Conservation (phyloP, 2,888 invertebrate genomes). For the Scaptodrosophila latifasciaeformis region DNA sequence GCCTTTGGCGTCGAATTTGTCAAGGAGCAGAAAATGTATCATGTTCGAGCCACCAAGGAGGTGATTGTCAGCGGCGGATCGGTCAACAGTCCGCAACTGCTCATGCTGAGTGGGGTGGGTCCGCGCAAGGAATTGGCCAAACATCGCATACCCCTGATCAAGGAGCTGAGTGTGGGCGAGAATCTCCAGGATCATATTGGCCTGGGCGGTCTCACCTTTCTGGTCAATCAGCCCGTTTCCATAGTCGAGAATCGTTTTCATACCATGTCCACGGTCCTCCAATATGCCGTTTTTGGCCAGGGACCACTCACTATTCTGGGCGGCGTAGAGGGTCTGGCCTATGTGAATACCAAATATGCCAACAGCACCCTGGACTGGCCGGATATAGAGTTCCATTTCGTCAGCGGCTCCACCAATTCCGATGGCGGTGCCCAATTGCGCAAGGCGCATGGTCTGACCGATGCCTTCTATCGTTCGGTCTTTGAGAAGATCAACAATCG, state of each 20-base stretch:
- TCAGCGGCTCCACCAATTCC: constrained; percentile 90
- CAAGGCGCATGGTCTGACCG: constrained; percentile 86
- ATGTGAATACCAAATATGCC: constrained; percentile 90
- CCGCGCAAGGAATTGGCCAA: constrained; percentile 83
- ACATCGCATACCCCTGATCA: constrained; percentile 85
- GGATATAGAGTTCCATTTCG: constrained; percentile 92
- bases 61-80: constrained; percentile 94
- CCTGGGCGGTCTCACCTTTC: constrained; percentile 88
- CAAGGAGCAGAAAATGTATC: constrained; percentile 82
- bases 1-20: constrained; percentile 90
- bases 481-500: constrained; percentile 85
- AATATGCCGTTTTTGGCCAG: constrained; percentile 88
- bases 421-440: constrained; percentile 89
- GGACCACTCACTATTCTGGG: constrained; percentile 91
- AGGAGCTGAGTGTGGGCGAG: constrained; percentile 87
- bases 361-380: constrained; percentile 89
- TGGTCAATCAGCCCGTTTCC: constrained; percentile 85
- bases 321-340: constrained; percentile 92
- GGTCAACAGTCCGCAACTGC: constrained; percentile 93
- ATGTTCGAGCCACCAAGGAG: constrained; percentile 87
- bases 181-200: constrained; percentile 94
- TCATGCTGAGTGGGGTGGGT: constrained; percentile 95
- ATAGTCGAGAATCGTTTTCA: constrained; percentile 87
- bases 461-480: constrained; percentile 83
- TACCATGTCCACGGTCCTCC: constrained; percentile 85